Evolutionary conservation across 30 jellyfish, hydroid and myxozoan genomes (phyloP).

Genomic region (Hydractinia symbiolongicarpus): DNA sequence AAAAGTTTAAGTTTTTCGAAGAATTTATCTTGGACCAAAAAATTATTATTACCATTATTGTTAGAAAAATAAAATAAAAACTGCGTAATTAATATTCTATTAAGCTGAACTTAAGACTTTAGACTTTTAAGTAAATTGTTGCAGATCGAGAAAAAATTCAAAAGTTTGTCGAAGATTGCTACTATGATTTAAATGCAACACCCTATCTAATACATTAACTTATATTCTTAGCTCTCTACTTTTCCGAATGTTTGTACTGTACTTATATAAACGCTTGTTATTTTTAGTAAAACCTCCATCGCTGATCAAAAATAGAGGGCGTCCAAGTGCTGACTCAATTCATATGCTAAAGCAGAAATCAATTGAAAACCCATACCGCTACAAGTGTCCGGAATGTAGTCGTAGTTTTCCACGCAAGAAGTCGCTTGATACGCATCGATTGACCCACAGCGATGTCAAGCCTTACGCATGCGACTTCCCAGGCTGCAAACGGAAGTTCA

Average conservation of each 20-base stretch:
- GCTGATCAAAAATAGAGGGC: slow-evolving; percentile 17
- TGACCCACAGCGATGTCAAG: slow-evolving; percentile 32
- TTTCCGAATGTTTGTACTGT: no score
- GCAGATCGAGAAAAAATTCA: no score
- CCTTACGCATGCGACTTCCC: slow-evolving; percentile 36
- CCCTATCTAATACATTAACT: not conserved
- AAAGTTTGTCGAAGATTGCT: not conserved
- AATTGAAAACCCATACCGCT: slow-evolving; percentile 14
- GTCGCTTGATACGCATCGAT: slow-evolving; percentile 24
- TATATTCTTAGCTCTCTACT: not conserved
- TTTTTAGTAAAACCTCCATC: not conserved
- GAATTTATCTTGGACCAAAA: no score
- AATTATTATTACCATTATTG: no score
- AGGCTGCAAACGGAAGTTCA: slow-evolving; percentile 28
- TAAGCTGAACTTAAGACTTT: no score
- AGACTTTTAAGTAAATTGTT: no score
- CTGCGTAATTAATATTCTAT: no score
- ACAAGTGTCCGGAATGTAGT: slow-evolving; percentile 28
- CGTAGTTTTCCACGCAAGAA: slow-evolving; percentile 37
- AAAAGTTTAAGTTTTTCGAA: no score
- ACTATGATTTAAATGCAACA: not conserved
- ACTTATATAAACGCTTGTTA: no score
- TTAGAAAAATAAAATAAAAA: no score
- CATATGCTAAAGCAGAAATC: slow-evolving; percentile 14
- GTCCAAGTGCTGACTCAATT: slow-evolving; percentile 32